These are phyloP conservation scores for Sebastes hopkinsi DNA, from an alignment of 2,797 vertebrate genomes.

Conservation along the genomic window DNA sequence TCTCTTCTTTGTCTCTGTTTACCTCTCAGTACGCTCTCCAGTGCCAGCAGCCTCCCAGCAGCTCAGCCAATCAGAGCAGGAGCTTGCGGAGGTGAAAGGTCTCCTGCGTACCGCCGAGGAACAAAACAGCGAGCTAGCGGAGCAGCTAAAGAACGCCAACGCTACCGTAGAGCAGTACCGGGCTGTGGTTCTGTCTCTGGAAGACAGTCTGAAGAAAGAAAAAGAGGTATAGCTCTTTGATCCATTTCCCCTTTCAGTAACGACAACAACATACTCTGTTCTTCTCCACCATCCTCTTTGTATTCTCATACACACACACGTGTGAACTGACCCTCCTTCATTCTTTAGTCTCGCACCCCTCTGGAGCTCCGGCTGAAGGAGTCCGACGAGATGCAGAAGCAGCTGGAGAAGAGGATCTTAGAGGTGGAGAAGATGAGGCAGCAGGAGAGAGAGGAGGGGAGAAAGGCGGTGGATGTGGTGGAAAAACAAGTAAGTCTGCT, in stretches of 20 bases:
- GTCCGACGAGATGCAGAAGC: slow-evolving; percentile 88
- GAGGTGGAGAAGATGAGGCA: slow-evolving; percentile 93
- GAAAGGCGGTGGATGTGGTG: slow-evolving; percentile 87
- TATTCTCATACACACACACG: neutral
- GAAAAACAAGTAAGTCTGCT: slow-evolving; percentile 87
- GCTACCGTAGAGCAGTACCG: slow-evolving; percentile 92
- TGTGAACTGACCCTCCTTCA: slow-evolving; percentile 42
- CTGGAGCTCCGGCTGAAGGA: slow-evolving; percentile 90
- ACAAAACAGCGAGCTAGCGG: slow-evolving; percentile 86
- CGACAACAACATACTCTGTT: neutral
- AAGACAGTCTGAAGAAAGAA: slow-evolving; percentile 94
- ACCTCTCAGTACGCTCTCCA: slow-evolving; percentile 47
- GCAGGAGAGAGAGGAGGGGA: slow-evolving; percentile 88
- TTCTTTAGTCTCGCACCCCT: slow-evolving; percentile 81
- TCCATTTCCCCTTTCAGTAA: too few relatives aligned
- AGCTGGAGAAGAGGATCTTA: slow-evolving; percentile 91
- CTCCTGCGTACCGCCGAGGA: slow-evolving; percentile 88
- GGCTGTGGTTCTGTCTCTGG: slow-evolving; percentile 88
- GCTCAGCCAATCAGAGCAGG: slow-evolving; percentile 76
- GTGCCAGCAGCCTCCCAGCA: slow-evolving; percentile 52
- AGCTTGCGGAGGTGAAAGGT: slow-evolving; percentile 86
- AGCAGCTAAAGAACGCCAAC: slow-evolving; percentile 89
- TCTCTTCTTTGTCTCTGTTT: neutral
- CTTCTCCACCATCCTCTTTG: neutral
- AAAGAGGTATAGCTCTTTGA: slow-evolving; percentile 84